Percentiles rank a stretch among this genome's conserved stretches.
Conservation (phyloP, 2,888 invertebrate species). For the Cataglyphis albicans region DNA sequence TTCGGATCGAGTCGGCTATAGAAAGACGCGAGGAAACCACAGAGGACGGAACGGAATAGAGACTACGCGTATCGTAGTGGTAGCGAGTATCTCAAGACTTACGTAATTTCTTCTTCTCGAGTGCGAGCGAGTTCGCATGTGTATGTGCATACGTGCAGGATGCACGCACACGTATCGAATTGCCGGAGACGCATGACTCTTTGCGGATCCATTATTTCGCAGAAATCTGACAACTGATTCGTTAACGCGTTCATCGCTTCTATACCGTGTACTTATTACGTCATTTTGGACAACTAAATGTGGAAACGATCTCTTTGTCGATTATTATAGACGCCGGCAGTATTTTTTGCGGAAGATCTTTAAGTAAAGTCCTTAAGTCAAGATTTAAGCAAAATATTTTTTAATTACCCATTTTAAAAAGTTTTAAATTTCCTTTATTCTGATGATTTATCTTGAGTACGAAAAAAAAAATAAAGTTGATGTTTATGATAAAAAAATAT, state of each 20-base stretch:
- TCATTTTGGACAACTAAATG: conserved; percentile 47
- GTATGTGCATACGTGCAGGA: conserved; percentile 19
- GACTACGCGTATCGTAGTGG: conserved; percentile 39
- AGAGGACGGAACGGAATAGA: conserved; percentile 67
- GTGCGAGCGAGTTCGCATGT: conserved; percentile 8
- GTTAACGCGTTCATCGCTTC: conserved; percentile 55
- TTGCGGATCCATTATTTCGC: conserved; percentile 70
- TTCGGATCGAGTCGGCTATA: conserved; percentile 41
- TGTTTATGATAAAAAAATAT: not conserved
- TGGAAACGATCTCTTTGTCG: conserved; percentile 56
- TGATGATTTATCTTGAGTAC: not conserved
- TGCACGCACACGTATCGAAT: conserved; percentile 19
- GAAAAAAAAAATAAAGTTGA: not conserved
- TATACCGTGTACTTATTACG: conserved; percentile 23
- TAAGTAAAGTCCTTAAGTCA: not conserved
- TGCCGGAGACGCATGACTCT: conserved; percentile 62
- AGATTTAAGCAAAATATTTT: not conserved
- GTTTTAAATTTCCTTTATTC: not conserved
- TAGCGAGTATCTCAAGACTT: conserved; percentile 66
- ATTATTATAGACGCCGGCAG: not conserved
- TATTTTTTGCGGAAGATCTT: not conserved
- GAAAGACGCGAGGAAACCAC: conserved; percentile 54
- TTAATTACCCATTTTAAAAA: not conserved
- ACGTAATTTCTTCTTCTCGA: conserved; percentile 73
- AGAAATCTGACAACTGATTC: conserved; percentile 69